These are phyloP conservation scores for Micromys minutus DNA, from an alignment of 2,113 vertebrate genomes.

Conservation along the genomic window DNA sequence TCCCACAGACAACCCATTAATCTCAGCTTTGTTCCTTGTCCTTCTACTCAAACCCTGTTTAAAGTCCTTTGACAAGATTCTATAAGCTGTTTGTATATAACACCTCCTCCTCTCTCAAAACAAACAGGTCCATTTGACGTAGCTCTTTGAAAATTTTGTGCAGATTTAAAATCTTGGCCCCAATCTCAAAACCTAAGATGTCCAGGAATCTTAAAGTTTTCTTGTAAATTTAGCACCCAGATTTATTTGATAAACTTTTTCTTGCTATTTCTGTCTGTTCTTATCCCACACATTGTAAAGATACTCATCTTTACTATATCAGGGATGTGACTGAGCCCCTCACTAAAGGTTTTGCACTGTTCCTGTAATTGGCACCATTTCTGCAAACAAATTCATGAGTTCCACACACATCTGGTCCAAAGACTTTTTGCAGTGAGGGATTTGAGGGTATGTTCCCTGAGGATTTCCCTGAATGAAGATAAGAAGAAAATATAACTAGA, in stretches of 20 bases:
- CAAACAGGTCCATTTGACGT: conserved; percentile 24
- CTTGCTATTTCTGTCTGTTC: neutral
- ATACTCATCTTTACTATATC: neutral
- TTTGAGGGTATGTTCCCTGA: neutral
- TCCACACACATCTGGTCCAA: neutral
- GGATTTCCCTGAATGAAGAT: neutral
- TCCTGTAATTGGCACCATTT: neutral
- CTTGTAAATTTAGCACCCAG: conserved; percentile 16
- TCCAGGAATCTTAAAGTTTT: neutral
- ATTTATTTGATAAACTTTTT: neutral
- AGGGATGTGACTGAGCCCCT: neutral
- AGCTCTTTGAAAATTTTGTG: neutral
- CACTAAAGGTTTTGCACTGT: neutral
- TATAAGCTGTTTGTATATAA: neutral
- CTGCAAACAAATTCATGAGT: conserved; percentile 21
- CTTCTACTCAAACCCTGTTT: neutral
- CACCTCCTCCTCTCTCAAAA: neutral
- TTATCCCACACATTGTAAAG: neutral
- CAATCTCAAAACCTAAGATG: conserved; percentile 42
- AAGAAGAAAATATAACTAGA: neutral
- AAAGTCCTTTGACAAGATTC: neutral
- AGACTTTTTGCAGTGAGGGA: neutral
- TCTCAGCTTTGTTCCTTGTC: neutral
- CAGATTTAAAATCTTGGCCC: neutral
- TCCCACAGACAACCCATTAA: neutral